Evolutionary conservation across 1,140 invertebrate species (phyloP).

Genomic region (Epicauta chinensis): DNA sequence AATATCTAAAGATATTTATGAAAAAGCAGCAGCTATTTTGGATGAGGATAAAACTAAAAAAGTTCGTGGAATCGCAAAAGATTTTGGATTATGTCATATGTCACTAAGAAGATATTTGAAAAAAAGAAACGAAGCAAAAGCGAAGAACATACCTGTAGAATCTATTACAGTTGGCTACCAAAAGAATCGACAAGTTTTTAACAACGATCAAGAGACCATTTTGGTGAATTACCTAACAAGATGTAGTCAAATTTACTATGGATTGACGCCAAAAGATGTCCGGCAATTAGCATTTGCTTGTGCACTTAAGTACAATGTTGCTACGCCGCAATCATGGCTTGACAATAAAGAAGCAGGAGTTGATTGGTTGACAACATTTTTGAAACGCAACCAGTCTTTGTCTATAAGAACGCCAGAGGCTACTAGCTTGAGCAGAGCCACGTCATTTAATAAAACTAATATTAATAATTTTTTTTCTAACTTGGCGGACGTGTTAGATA

Average conservation of each 20-base stretch:
- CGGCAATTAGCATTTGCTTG: no score
- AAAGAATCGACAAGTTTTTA: background rate
- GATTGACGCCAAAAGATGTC: constrained; percentile 1
- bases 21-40: background rate
- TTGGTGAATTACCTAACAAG: constrained; percentile 2
- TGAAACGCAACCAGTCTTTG: constrained; percentile 11
- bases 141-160: background rate
- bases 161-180: background rate
- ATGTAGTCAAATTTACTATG: constrained; percentile 5
- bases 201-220: constrained; percentile 6
- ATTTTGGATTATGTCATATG: constrained; percentile 6
- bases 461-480: constrained; percentile 11
- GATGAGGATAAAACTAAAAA: constrained; percentile 1
- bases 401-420: constrained; percentile 8
- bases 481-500: background rate
- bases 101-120: constrained; percentile 2
- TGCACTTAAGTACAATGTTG: no score
- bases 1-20: background rate
- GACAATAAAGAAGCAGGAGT: constrained; percentile 4
- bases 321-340: constrained; percentile 6
- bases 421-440: constrained; percentile 1
- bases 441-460: constrained; percentile 6
- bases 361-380: constrained; percentile 19
- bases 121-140: no score
- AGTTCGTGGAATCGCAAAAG: background rate